Percentiles rank a stretch among this genome's conserved stretches.
phyloP scores from a whole-genome alignment of 2,888 invertebrate species.

The Ctenicera cuprea region DNA sequence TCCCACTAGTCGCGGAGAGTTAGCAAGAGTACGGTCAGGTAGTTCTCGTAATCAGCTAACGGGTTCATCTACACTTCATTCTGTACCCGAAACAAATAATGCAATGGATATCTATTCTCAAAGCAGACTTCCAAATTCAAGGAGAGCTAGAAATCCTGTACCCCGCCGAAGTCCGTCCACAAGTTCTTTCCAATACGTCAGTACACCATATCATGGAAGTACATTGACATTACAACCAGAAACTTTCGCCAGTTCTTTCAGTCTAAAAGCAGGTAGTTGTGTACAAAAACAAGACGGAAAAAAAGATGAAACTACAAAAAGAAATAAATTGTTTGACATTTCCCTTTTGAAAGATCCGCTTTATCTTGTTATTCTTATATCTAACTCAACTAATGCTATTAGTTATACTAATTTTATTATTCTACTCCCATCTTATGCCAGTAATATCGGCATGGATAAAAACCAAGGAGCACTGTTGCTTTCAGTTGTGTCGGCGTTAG shows the following conservation, averaged over 20 bases:
- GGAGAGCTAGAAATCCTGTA: slow-evolving; percentile 68
- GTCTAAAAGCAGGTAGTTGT: slow-evolving; percentile 72
- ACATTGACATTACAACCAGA: slow-evolving; percentile 86
- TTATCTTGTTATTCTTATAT: slow-evolving; percentile 87
- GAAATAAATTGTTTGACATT: slow-evolving; percentile 83
- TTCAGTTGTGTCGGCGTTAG: slow-evolving; percentile 87
- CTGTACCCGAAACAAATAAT: slow-evolving; percentile 78
- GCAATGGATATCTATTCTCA: slow-evolving; percentile 66
- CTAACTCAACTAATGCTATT: slow-evolving; percentile 90
- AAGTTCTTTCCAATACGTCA: slow-evolving; percentile 89
- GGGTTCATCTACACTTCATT: slow-evolving; percentile 80
- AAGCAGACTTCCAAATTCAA: slow-evolving; percentile 59
- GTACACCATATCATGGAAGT: slow-evolving; percentile 90
- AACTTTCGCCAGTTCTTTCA: slow-evolving; percentile 86
- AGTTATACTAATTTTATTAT: slow-evolving; percentile 92
- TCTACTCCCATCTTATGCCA: slow-evolving; percentile 85
- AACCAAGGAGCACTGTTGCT: slow-evolving; percentile 82
- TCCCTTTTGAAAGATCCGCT: slow-evolving; percentile 85
- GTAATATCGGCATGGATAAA: slow-evolving; percentile 82
- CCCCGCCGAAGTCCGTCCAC: slow-evolving; percentile 84
- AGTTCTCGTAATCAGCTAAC: slow-evolving; percentile 74
- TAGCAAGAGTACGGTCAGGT: slow-evolving; percentile 65
- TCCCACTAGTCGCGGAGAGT: slow-evolving; percentile 73
- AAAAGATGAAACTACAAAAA: slow-evolving; percentile 69
- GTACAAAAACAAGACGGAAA: slow-evolving; percentile 71